Percentiles rank a stretch among this genome's conserved stretches.
Conservation (phyloP, 2,797 vertebrate species). For the Chromis chromis region DNA sequence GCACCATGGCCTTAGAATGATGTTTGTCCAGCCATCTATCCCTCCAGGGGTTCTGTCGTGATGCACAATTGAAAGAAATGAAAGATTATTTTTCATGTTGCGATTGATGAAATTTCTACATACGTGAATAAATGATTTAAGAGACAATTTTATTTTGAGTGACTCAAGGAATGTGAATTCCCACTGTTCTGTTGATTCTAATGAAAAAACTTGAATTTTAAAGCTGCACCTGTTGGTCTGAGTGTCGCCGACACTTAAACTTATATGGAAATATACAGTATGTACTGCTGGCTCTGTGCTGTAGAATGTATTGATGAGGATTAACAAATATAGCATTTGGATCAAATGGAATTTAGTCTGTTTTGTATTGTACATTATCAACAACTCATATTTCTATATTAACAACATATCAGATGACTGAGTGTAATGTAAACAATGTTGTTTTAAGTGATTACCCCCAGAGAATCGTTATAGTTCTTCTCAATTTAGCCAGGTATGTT, state of each 20-base stretch:
- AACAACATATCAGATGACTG: too few relatives aligned
- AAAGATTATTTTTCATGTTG: slow-evolving; percentile 33
- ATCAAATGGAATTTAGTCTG: slow-evolving; percentile 38
- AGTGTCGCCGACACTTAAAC: not conserved
- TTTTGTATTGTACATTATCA: slow-evolving; percentile 7
- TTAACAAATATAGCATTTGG: slow-evolving; percentile 42
- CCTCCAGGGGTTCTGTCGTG: not conserved
- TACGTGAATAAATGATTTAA: slow-evolving; percentile 57
- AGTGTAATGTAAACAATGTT: too few relatives aligned
- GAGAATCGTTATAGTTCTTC: too few relatives aligned
- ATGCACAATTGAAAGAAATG: slow-evolving; percentile 26
- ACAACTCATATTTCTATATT: not conserved
- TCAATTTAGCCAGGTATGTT: too few relatives aligned
- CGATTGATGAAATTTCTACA: slow-evolving; percentile 64
- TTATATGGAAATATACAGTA: slow-evolving; percentile 1
- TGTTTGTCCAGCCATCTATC: not conserved
- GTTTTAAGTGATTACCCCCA: too few relatives aligned
- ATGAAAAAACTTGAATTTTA: slow-evolving; percentile 4
- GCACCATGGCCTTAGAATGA: too few relatives aligned
- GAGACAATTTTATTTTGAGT: slow-evolving; percentile 30
- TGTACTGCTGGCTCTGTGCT: slow-evolving; percentile 25
- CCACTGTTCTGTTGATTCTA: slow-evolving; percentile 31
- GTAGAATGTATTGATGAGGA: slow-evolving; percentile 34
- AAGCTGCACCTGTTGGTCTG: slow-evolving; percentile 7
- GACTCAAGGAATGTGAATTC: slow-evolving; percentile 12